These are phyloP conservation scores for Cephus cinctus DNA, from an alignment of 1,140 invertebrate genomes.

Conservation along the genomic window DNA sequence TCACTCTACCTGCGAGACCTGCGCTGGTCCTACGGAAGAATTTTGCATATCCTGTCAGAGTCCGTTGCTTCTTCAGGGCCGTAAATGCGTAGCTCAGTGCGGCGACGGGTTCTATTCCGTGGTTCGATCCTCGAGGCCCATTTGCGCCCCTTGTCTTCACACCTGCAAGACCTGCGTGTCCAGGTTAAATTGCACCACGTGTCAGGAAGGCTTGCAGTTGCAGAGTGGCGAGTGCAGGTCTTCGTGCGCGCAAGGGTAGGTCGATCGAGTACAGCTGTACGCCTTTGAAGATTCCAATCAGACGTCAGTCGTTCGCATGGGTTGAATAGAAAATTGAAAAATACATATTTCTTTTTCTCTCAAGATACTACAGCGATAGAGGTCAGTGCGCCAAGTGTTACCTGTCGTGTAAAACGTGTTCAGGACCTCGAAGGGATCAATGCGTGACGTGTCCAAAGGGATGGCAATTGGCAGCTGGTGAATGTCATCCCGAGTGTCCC, in stretches of 20 bases:
- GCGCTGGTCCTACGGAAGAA: constrained; percentile 66
- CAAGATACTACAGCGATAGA: constrained; percentile 79
- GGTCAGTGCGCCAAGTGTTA: constrained; percentile 80
- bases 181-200: constrained; percentile 75
- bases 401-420: constrained; percentile 79
- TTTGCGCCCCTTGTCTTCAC: constrained; percentile 74
- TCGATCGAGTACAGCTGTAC: too few relatives aligned
- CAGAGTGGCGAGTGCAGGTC: constrained; percentile 78
- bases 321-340: too few relatives aligned
- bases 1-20: constrained; percentile 70
- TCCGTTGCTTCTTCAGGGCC: constrained; percentile 66
- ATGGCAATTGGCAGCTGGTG: constrained; percentile 75
- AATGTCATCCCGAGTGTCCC: constrained; percentile 82
- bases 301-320: too few relatives aligned
- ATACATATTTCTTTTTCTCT: constrained; percentile 18
- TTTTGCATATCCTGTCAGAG: constrained; percentile 69
- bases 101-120: constrained; percentile 67
- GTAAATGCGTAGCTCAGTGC: constrained; percentile 70
- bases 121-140: constrained; percentile 59
- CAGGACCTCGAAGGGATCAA: constrained; percentile 74
- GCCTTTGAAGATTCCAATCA: too few relatives aligned
- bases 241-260: constrained; percentile 66
- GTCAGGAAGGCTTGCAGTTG: constrained; percentile 68
- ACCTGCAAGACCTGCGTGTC: constrained; percentile 76
- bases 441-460: constrained; percentile 78